Evolutionary conservation across 1,140 invertebrate genomes (phyloP).

Genomic region (Drosophila gunungcola): DNA sequence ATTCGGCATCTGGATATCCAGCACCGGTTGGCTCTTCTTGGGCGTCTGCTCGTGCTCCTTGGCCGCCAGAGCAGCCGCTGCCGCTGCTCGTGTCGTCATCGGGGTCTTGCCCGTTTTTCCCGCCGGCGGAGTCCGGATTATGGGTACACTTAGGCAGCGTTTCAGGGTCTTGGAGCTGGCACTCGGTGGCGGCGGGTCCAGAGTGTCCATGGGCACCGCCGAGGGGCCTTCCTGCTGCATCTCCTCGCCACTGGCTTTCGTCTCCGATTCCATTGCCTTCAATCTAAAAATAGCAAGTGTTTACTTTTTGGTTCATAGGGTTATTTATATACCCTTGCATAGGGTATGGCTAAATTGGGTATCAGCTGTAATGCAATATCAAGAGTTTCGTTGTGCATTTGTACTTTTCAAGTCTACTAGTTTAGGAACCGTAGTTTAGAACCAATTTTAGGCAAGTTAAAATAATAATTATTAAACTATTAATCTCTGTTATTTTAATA

Average conservation of each 20-base stretch:
- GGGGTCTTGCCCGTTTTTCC: slow-evolving; percentile 47
- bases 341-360: slow-evolving; percentile 14
- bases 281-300: slow-evolving; percentile 37
- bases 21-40: slow-evolving; percentile 49
- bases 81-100: slow-evolving; percentile 84
- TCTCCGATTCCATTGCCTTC: slow-evolving; percentile 66
- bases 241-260: slow-evolving; percentile 42
- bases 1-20: slow-evolving; percentile 39
- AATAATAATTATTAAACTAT: too few species aligned
- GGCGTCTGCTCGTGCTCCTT: slow-evolving; percentile 69
- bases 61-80: slow-evolving; percentile 81
- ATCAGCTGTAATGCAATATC: not conserved
- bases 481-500: too few species aligned
- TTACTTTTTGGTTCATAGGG: slow-evolving; percentile 20
- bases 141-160: slow-evolving; percentile 92
- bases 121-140: slow-evolving; percentile 87
- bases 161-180: slow-evolving; percentile 88
- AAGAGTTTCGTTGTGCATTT: slow-evolving; percentile 1
- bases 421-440: not conserved
- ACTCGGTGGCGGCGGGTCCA: slow-evolving; percentile 69
- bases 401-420: not conserved
- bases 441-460: not conserved
- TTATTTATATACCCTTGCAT: slow-evolving; percentile 28
- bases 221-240: slow-evolving; percentile 26
- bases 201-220: slow-evolving; percentile 58